These are phyloP conservation scores for Drosophila albomicans DNA, from an alignment of 1,140 invertebrate species.

Conservation along the genomic window DNA sequence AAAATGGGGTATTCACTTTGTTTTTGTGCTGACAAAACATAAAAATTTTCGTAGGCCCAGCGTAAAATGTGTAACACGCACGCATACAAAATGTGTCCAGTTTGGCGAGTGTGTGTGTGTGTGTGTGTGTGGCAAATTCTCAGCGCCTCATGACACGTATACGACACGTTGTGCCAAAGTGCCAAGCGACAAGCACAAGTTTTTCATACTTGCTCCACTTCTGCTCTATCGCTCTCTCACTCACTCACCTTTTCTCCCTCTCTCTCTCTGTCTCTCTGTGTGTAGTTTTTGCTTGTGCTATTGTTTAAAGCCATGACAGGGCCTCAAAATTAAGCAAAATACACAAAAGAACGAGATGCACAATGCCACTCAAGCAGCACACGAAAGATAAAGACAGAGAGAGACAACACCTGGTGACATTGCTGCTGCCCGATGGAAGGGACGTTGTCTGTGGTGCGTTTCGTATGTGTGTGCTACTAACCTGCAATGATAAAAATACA, in stretches of 20 bases:
- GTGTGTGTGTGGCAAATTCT: slow-evolving; percentile 27
- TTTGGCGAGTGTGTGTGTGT: slow-evolving; percentile 12
- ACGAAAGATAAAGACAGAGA: not conserved
- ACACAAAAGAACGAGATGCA: slow-evolving; percentile 2
- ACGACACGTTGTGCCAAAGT: slow-evolving; percentile 48
- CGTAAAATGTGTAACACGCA: slow-evolving; percentile 65
- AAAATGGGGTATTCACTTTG: slow-evolving; percentile 30
- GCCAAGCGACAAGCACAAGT: slow-evolving; percentile 32
- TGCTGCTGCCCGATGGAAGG: not conserved
- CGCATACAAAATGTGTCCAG: slow-evolving; percentile 66
- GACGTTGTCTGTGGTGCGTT: not conserved
- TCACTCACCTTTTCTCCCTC: not conserved
- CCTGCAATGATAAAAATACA: slow-evolving; percentile 56
- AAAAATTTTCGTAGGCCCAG: slow-evolving; percentile 50
- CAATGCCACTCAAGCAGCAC: not conserved
- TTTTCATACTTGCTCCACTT: slow-evolving; percentile 4
- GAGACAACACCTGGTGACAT: not conserved
- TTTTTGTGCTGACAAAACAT: slow-evolving; percentile 70
- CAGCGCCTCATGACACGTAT: slow-evolving; percentile 41
- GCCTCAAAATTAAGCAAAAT: slow-evolving; percentile 48
- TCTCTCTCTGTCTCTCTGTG: not conserved
- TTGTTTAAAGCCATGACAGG: slow-evolving; percentile 64
- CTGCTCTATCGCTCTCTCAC: not conserved
- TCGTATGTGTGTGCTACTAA: slow-evolving; percentile 33
- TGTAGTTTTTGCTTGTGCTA: slow-evolving; percentile 17